Base-by-base conservation (phyloP, 2,797 vertebrate genomes). In the Tiaroga cobitis region DNA sequence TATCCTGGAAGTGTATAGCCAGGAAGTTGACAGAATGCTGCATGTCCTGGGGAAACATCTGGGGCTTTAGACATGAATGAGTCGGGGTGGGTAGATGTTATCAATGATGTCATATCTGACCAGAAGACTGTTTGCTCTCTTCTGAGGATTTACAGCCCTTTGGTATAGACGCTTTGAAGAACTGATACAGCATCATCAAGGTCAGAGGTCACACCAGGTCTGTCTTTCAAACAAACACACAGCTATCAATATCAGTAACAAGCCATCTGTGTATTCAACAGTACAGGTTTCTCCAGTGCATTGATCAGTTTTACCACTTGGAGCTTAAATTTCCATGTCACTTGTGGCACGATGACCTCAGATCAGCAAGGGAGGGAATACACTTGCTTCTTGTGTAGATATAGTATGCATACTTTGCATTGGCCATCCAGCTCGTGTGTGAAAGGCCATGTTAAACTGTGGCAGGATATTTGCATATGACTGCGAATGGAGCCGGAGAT, bases 41-140 rank as follows among this genome's bases (percentile, higher is more conserved):
- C 54, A 85, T 80, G 56, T 85, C 68, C 77, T 80, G 76, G 78
- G 84, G 84, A 85, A 85, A 74, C 77, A 80, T 85, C 77, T 85
- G 84, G 39, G 39, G 24, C 4, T 26, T 34, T 54, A 24, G 51
- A 32, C 32, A 65, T 74, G 32, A 79, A 78, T 37, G 39, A 37
- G 15, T 8, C 39, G 41, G 6, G 29, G 2, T 3, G 16, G 32
- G 34, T 19, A 18, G 46, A 37, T 10, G 32, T 21, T 39, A 54
- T 69, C 43, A 78, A 8, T 77, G 8, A 59, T 56, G 37, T 9
- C 6, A 39, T 51, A 21, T 46, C 37, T 81, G 29, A 74, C 70
- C 51, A 37, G 46, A 41, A 73, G 10, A 34, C 54, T 26, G 61
- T 84, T 79, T 73, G 21, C 75, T 51, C 63, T 24, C 56, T 61